phyloP scores from a whole-genome alignment of 2,888 invertebrate species.

The Nipponacmea schrenckii region DNA sequence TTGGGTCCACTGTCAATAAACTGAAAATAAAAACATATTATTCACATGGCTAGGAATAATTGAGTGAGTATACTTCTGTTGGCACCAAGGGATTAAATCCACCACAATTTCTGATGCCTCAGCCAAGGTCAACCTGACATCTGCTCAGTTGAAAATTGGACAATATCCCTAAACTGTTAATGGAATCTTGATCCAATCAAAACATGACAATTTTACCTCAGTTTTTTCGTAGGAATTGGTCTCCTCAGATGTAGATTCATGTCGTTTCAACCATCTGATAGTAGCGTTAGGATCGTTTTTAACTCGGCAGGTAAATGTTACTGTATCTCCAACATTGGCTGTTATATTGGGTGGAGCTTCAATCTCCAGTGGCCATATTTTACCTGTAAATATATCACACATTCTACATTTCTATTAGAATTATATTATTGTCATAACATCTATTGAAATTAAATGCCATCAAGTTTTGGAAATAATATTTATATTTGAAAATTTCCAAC shows the following conservation, averaged over 20 bases:
- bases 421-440: background rate
- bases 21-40: conserved; percentile 35
- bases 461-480: too few species aligned
- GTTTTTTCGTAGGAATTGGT: conserved; percentile 7
- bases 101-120: background rate
- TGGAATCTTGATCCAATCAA: too few species aligned
- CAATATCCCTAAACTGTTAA: too few species aligned
- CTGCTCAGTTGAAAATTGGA: too few species aligned
- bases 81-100: too few species aligned
- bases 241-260: conserved; percentile 7
- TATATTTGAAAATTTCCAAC: too few species aligned
- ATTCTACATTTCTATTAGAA: background rate
- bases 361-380: conserved; percentile 46
- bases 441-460: too few species aligned
- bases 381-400: conserved; percentile 32
- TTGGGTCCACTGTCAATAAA: conserved; percentile 36
- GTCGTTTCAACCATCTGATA: conserved; percentile 49
- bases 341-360: conserved; percentile 53
- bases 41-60: background rate
- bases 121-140: too few species aligned
- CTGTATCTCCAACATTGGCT: conserved; percentile 45
- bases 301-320: conserved; percentile 48
- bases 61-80: too few species aligned
- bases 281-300: conserved; percentile 49
- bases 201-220: conserved; percentile 6